phyloP scores from a whole-genome alignment of 1,140 invertebrate genomes.

The Macrobrachium nipponense region DNA sequence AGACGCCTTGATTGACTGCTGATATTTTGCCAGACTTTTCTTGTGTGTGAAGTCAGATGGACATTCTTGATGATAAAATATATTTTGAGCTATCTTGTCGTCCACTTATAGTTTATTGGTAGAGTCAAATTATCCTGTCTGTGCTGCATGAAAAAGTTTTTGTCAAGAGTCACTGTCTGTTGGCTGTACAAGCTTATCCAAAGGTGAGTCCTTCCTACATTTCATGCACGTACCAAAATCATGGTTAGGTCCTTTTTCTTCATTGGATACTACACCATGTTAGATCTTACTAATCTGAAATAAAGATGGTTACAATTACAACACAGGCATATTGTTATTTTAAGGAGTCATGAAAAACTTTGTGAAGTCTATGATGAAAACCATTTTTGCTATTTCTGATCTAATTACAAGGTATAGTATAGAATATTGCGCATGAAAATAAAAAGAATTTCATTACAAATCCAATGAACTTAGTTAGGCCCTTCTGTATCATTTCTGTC shows the following conservation, averaged over 20 bases:
- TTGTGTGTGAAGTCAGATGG: slow-evolving; percentile 25
- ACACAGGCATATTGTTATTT: slow-evolving; percentile 19
- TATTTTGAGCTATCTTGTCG: slow-evolving; percentile 24
- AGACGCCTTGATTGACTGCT: slow-evolving; percentile 23
- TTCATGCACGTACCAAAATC: slow-evolving; percentile 9
- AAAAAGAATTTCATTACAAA: too few relatives aligned
- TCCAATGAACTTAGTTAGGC: too few relatives aligned
- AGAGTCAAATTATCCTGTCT: slow-evolving; percentile 13
- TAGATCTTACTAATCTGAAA: slow-evolving; percentile 24
- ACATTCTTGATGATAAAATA: slow-evolving; percentile 31
- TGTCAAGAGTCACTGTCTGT: slow-evolving; percentile 34
- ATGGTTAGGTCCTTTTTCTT: slow-evolving; percentile 33
- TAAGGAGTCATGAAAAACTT: neutral
- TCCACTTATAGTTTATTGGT: slow-evolving; percentile 18
- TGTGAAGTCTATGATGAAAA: too few relatives aligned
- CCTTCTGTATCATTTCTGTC: too few relatives aligned
- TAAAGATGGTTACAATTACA: slow-evolving; percentile 15
- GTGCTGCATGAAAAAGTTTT: slow-evolving; percentile 33
- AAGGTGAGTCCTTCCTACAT: slow-evolving; percentile 22
- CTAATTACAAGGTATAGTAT: too few relatives aligned
- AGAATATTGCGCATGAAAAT: too few relatives aligned
- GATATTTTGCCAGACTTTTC: slow-evolving; percentile 36
- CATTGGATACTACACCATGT: slow-evolving; percentile 14
- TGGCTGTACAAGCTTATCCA: slow-evolving; percentile 37
- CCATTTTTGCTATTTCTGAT: too few relatives aligned